A percentile compares a stretch with the other conserved stretches of the same genome.
phyloP scores from a whole-genome alignment of 2,888 invertebrate genomes.

The Esperia sulphurella region DNA sequence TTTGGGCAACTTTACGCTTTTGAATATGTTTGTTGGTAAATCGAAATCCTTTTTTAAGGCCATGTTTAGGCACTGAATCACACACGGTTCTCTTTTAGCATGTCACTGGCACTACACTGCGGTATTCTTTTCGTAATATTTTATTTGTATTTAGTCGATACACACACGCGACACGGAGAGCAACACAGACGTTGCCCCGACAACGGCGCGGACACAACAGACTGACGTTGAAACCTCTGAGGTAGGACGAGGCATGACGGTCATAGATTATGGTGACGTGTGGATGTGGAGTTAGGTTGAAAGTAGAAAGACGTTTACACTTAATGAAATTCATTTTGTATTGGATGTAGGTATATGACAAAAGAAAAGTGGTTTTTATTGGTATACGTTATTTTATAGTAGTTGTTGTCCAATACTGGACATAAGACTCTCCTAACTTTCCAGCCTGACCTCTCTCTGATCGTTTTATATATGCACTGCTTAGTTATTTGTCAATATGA shows the following conservation, averaged over 20 bases:
- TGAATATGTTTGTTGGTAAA: constrained; percentile 61
- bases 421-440: too few relatives aligned
- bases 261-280: constrained; percentile 42
- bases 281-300: constrained; percentile 25
- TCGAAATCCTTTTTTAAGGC: constrained; percentile 73
- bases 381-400: too few relatives aligned
- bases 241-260: constrained; percentile 41
- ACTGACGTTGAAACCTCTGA: constrained; percentile 41
- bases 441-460: too few relatives aligned
- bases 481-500: too few relatives aligned
- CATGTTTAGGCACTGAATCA: constrained; percentile 52
- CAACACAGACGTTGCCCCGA: constrained; percentile 53
- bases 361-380: too few relatives aligned
- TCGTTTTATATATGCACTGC: too few relatives aligned
- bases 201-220: constrained; percentile 70
- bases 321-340: too few relatives aligned
- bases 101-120: constrained; percentile 55
- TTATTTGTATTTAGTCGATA: constrained; percentile 36
- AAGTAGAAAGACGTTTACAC: constrained; percentile 1
- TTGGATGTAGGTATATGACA: too few relatives aligned
- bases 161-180: constrained; percentile 27
- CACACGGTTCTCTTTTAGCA: constrained; percentile 26
- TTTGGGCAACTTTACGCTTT: constrained; percentile 59
- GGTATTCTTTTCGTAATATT: neutral
- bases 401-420: too few relatives aligned